Evolutionary conservation across 2,888 invertebrate species (phyloP).

Genomic region (Actias luna): DNA sequence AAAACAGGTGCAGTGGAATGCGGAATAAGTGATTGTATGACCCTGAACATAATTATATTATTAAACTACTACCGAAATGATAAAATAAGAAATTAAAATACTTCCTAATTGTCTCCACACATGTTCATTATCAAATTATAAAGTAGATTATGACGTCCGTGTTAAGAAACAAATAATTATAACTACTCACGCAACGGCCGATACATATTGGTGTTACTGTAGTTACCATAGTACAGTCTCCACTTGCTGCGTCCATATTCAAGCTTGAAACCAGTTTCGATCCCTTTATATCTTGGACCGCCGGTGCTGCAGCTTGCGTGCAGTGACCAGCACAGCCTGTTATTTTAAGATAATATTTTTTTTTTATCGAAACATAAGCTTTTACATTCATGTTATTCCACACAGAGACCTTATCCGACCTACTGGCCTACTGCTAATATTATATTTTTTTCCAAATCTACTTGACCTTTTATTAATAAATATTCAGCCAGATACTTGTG

Average conservation of each 20-base stretch:
- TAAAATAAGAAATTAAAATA: neutral
- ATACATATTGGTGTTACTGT: constrained; percentile 28
- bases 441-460: neutral
- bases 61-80: neutral
- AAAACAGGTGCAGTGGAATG: neutral
- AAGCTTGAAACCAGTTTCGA: constrained; percentile 71
- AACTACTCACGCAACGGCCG: constrained; percentile 30
- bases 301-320: constrained; percentile 76
- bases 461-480: neutral
- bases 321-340: constrained; percentile 35
- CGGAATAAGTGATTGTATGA: neutral
- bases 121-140: neutral
- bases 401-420: neutral
- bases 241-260: constrained; percentile 61
- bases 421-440: neutral
- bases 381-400: neutral
- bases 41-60: neutral
- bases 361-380: neutral
- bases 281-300: constrained; percentile 75
- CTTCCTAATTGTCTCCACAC: neutral
- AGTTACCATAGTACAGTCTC: constrained; percentile 46
- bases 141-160: neutral
- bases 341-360: neutral
- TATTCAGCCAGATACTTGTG: neutral
- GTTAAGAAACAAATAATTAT: constrained; percentile 8